Evolutionary conservation across 2,113 vertebrate genomes (phyloP).

Genomic region (Origma solitaria): DNA sequence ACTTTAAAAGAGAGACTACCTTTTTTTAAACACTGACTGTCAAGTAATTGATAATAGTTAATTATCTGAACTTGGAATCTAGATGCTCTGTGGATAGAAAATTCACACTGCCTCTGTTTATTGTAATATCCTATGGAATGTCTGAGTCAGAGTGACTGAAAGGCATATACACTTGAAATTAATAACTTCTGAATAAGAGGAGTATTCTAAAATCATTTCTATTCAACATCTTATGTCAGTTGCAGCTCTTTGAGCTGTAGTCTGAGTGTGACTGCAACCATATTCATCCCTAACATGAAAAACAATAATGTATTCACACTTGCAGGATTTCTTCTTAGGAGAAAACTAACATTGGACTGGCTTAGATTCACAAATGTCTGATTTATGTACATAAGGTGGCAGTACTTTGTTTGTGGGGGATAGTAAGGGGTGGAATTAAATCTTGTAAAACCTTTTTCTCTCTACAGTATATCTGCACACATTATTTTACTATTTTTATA

Average conservation of each 20-base stretch:
- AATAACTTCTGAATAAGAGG: neutral
- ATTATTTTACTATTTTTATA: neutral
- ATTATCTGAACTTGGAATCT: neutral
- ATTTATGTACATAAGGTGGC: neutral
- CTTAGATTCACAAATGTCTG: neutral
- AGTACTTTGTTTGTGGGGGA: fast-evolving
- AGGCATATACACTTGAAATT: neutral
- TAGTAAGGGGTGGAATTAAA: neutral
- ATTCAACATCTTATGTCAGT: neutral
- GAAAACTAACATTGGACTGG: neutral
- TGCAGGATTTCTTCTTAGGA: neutral
- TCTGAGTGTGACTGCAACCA: neutral
- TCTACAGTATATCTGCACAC: neutral
- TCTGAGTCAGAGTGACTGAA: neutral
- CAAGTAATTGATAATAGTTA: neutral
- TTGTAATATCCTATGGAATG: neutral
- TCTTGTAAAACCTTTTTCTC: neutral
- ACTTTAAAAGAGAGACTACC: neutral
- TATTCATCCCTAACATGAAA: neutral
- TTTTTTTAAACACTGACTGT: neutral
- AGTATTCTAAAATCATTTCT: neutral
- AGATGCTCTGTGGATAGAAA: neutral
- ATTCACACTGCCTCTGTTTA: neutral
- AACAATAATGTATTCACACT: neutral
- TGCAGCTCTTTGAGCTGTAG: neutral